These are phyloP conservation scores for Caenorhabditis doughertyi DNA, from an alignment of 2,888 invertebrate species.

Conservation along the genomic window DNA sequence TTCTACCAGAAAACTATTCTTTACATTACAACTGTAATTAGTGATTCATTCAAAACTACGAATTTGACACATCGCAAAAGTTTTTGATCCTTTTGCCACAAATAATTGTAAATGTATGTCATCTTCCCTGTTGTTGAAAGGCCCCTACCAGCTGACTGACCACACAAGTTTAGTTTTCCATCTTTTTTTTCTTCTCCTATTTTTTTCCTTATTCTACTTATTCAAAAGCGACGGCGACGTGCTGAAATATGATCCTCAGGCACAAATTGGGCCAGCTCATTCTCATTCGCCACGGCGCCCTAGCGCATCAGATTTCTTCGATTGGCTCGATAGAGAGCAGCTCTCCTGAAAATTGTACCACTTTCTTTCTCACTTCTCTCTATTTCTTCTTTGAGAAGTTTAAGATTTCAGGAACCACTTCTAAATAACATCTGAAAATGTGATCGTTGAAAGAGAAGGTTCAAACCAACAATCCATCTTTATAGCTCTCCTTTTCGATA, in stretches of 20 bases:
- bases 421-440: constrained; percentile 7
- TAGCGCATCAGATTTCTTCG: constrained; percentile 49
- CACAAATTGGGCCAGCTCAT: constrained; percentile 61
- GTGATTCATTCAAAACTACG: constrained; percentile 33
- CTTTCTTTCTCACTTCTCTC: background rate
- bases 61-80: constrained; percentile 9
- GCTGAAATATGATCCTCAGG: constrained; percentile 47
- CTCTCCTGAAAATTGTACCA: background rate
- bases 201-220: constrained; percentile 27
- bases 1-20: constrained; percentile 23
- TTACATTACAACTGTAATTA: background rate
- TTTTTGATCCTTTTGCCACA: constrained; percentile 18
- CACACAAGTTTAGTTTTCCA: constrained; percentile 47
- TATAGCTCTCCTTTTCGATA: constrained; percentile 5
- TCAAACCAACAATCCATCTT: constrained; percentile 4
- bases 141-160: constrained; percentile 41
- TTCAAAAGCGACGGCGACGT: constrained; percentile 11
- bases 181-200: constrained; percentile 6
- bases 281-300: constrained; percentile 40
- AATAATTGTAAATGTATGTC: constrained; percentile 61
- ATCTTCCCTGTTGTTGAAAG: constrained; percentile 5
- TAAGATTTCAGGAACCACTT: background rate
- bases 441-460: constrained; percentile 21
- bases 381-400: background rate
- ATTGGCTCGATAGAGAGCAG: background rate